These are phyloP conservation scores for Hydrolagus affinis DNA, from an alignment of 2,113 vertebrate genomes.

Conservation along the genomic window DNA sequence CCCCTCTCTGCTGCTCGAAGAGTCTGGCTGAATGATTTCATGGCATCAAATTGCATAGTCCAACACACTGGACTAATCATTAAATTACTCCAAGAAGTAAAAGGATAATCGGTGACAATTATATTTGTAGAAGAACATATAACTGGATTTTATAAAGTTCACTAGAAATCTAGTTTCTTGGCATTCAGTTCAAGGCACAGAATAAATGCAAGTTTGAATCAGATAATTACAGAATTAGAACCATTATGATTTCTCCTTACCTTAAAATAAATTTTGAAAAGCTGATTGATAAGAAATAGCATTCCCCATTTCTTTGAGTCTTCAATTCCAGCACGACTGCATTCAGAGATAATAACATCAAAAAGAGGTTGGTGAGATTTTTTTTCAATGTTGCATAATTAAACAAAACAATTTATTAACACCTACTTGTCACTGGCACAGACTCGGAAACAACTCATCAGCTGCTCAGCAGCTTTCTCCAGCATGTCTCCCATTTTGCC, in stretches of 20 bases:
- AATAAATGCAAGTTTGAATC: background rate
- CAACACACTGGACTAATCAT: no score
- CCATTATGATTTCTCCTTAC: slow-evolving; percentile 45
- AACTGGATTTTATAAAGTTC: no score
- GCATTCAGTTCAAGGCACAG: no score
- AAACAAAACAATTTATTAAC: background rate
- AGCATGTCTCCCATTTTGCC: slow-evolving; percentile 86
- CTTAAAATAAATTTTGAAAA: slow-evolving; percentile 99
- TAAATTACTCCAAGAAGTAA: no score
- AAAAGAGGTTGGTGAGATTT: background rate
- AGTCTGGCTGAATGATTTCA: no score
- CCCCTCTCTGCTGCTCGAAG: no score
- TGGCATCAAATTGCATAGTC: no score
- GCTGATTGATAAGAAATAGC: slow-evolving; percentile 93
- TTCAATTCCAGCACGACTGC: slow-evolving; percentile 85
- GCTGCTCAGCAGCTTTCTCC: slow-evolving; percentile 86
- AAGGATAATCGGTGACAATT: no score
- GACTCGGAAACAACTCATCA: slow-evolving; percentile 94
- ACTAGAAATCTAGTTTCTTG: no score
- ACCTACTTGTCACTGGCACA: slow-evolving; percentile 95
- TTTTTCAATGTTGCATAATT: background rate
- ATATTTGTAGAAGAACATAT: no score
- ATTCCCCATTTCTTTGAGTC: slow-evolving; percentile 98
- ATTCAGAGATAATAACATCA: background rate
- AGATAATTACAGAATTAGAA: background rate